These are phyloP conservation scores for Ancistrus triradiatus DNA, from an alignment of 2,113 vertebrate species.

Conservation along the genomic window DNA sequence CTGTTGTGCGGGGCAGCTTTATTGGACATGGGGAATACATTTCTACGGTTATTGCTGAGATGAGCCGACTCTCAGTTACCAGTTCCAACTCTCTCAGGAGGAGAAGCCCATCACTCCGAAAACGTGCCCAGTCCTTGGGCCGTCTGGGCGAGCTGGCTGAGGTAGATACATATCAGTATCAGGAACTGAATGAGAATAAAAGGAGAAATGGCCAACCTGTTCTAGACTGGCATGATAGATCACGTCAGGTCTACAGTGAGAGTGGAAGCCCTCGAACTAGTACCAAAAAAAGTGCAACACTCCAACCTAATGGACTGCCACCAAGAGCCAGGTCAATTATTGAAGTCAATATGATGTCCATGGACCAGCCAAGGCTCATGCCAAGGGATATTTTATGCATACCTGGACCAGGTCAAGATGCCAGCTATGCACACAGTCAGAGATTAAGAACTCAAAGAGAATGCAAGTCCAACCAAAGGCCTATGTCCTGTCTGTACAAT, in stretches of 20 bases:
- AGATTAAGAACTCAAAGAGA: constrained; percentile 20
- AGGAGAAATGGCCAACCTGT: constrained; percentile 61
- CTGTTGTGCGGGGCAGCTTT: constrained; percentile 80
- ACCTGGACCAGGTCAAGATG: neutral
- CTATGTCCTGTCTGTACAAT: constrained; percentile 61
- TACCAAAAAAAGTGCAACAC: constrained; percentile 47
- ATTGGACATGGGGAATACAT: constrained; percentile 82
- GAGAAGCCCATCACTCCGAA: constrained; percentile 71
- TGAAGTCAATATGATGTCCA: constrained; percentile 46
- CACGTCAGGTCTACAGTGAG: constrained; percentile 63
- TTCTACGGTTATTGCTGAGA: constrained; percentile 77
- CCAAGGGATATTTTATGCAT: constrained; percentile 27
- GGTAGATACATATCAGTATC: constrained; percentile 71
- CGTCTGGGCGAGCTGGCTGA: constrained; percentile 74
- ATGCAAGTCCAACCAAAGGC: constrained; percentile 60
- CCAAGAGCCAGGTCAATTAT: constrained; percentile 72
- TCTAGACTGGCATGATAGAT: constrained; percentile 74
- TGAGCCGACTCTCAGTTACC: constrained; percentile 80
- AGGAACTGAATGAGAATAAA: constrained; percentile 58
- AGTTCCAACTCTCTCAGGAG: constrained; percentile 85
- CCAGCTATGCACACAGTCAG: constrained; percentile 36
- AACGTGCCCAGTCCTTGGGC: constrained; percentile 80
- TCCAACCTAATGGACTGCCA: constrained; percentile 66
- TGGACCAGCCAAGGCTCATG: constrained; percentile 6
- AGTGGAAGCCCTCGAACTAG: constrained; percentile 70